Evolutionary conservation across 2,888 invertebrate genomes (phyloP), one percentile per base, ranked within the genome.

Genomic region (Lasioglossum leucozonium): DNA sequence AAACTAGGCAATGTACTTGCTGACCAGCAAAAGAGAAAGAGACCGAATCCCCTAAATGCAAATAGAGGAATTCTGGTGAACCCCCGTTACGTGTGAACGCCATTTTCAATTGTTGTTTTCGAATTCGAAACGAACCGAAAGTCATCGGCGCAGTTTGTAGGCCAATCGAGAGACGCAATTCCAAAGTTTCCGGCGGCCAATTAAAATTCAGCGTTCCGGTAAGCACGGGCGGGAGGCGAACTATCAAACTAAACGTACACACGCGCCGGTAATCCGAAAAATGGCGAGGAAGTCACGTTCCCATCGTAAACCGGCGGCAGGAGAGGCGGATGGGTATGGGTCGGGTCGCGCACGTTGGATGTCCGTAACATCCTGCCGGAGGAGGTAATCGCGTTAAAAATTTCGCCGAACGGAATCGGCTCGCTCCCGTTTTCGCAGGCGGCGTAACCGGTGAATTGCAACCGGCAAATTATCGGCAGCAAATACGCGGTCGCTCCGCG

Each of bases 391-490:
- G 72, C 72, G 72, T 72, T 47, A 72, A 72, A 72, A 72, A 72
- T 72, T 72, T 72, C 72, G 4, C 18, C 44, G 4, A 30, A n/a
- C 10, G 30, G 10, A 44, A 30, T 44, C 72, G 72, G 44, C 30
- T 26, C 37, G 65, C 16, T 16, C 30, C 8, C 65, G 34, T 18
- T 62, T 8, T 34, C 34, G 72, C 10, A 11, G 13, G 30, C 47
- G 34, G 72, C 5, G 26, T 47, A 72, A 18, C 44, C 34, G 42
- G 37, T 30, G 58, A 79, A 82, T 55, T 55, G 58, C 11, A 26
- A 18, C 67, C 78, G n/a, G 42, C 34, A 47, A 83, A 77, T 74
- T 71, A 73, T 73, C 58, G 62, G 44, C 67, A 16, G 34, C 62
- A 79, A 58, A 82, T 73, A 79, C 37, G 10, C 40, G 16, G 37